phyloP scores from a whole-genome alignment of 2,113 vertebrate genomes.

The Capreolus pygargus region DNA sequence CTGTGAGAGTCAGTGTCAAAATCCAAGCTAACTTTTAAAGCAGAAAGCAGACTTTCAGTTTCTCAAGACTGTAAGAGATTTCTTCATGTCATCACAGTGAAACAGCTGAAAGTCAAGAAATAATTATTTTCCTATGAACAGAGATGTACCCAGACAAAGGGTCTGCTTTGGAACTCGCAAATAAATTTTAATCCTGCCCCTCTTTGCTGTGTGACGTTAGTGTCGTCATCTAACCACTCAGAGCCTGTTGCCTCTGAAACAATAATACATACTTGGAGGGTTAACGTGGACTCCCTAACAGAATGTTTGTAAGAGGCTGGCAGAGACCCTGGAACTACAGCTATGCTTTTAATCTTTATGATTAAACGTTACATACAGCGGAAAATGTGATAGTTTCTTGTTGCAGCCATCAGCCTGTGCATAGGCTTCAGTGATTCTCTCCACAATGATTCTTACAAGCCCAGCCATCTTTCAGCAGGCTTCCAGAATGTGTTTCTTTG shows the following conservation, averaged over 20 bases:
- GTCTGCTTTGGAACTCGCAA: background rate
- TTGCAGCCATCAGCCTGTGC: background rate
- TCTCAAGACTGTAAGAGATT: background rate
- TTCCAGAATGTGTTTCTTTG: background rate
- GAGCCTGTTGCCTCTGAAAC: background rate
- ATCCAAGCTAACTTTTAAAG: background rate
- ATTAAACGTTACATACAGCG: background rate
- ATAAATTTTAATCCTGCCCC: background rate
- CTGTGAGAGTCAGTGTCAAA: background rate
- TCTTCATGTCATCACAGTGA: background rate
- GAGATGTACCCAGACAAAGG: background rate
- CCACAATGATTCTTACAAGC: background rate
- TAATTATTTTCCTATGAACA: background rate
- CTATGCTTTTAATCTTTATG: background rate
- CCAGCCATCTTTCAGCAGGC: background rate
- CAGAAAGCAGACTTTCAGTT: background rate
- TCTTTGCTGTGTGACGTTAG: background rate
- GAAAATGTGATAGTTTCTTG: background rate
- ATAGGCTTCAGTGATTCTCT: background rate
- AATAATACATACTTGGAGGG: accelerated
- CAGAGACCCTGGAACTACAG: background rate
- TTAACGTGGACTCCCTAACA: background rate
- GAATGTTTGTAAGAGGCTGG: background rate
- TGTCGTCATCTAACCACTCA: background rate
- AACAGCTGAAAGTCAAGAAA: background rate